phyloP scores from a whole-genome alignment of 53 echinoderm and acorn worm species.

The Glandiceps talaboti region DNA sequence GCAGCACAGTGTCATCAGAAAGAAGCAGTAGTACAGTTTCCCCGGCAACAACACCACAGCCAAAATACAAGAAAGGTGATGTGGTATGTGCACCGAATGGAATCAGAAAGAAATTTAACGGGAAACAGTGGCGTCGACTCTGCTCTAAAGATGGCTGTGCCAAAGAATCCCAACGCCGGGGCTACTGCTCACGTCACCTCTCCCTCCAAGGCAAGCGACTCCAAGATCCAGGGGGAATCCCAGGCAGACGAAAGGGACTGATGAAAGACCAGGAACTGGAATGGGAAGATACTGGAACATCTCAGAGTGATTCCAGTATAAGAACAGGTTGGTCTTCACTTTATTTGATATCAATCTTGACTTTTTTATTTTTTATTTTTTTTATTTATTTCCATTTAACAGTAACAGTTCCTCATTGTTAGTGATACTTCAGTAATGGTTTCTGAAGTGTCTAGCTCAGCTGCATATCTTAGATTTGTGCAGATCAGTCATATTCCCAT shows the following conservation, averaged over 20 bases:
- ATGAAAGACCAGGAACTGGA: conserved; percentile 51
- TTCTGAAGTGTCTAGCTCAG: too few species aligned
- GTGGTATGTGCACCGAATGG: conserved; percentile 95
- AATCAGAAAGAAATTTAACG: conserved; percentile 91
- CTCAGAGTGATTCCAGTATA: conserved; percentile 54
- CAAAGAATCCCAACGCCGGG: conserved; percentile 90
- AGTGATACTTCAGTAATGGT: too few species aligned
- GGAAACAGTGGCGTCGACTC: conserved; percentile 90
- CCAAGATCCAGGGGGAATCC: conserved; percentile 10
- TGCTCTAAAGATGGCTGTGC: conserved; percentile 92
- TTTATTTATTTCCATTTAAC: too few species aligned
- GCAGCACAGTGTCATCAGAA: neutral
- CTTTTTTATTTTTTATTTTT: too few species aligned
- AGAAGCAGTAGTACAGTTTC: neutral
- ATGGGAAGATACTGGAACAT: conserved; percentile 40
- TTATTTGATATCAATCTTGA: too few species aligned
- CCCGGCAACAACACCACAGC: conserved; percentile 50
- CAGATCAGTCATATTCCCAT: too few species aligned
- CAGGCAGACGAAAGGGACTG: conserved; percentile 10
- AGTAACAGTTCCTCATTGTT: too few species aligned
- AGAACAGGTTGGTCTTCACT: conserved; percentile 42
- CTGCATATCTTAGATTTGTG: too few species aligned
- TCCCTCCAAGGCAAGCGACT: conserved; percentile 51
- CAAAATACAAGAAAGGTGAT: conserved; percentile 90
- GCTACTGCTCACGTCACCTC: conserved; percentile 89